Evolutionary conservation across 2,888 invertebrate species (phyloP), one percentile per base, ranked within the genome.

Genomic region (Sarcophaga subvicina): DNA sequence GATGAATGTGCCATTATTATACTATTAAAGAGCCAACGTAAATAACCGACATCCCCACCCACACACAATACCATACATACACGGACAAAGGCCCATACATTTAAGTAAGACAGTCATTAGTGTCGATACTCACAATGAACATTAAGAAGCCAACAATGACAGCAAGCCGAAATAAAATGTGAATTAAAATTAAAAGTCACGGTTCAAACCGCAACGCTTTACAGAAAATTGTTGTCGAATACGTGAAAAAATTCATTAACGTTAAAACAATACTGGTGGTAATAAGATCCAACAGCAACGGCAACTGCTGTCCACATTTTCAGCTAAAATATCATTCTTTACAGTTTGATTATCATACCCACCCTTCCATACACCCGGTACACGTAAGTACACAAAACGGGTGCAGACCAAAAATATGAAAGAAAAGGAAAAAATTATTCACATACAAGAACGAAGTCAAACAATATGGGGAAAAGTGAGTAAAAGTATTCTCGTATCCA

Each of bases 201-300:
- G 72, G 72, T 45, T 77, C 49, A 72, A 80, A 49, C 71, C 59
- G 71, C 64, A 76, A 80, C n/a, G 66, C 54, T 62, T 20, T 49
- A 54, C 17, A 82, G 59, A 60, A 70, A 62, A 78, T 45, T 67
- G 20, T 64, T 84, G 25, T 63, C 11, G 77, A 73, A 71, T 83
- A 86, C 88, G 89, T 89, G 88, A 86, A 83, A 81, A 81, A 87
- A 89, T 88, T 87, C 83, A 83, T 87, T 88, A 88, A 83, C 81
- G 80, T 80, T 85, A 70, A 76, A 66, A 59, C 45, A 76, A 77
- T 76, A 72, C 71, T 27, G 45, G 8, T 0, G 6, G 70, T 45
- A 75, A 79, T 47, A 66, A 75, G 20, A 69, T 54, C 27, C 54
- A 77, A 64, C 37, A 6, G 37, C 6, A 37, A 37, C 1, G 6